Percentiles rank a stretch among this genome's conserved stretches.
phyloP scores from a whole-genome alignment of 2,888 invertebrate genomes.

The Podabrus alpinus region DNA sequence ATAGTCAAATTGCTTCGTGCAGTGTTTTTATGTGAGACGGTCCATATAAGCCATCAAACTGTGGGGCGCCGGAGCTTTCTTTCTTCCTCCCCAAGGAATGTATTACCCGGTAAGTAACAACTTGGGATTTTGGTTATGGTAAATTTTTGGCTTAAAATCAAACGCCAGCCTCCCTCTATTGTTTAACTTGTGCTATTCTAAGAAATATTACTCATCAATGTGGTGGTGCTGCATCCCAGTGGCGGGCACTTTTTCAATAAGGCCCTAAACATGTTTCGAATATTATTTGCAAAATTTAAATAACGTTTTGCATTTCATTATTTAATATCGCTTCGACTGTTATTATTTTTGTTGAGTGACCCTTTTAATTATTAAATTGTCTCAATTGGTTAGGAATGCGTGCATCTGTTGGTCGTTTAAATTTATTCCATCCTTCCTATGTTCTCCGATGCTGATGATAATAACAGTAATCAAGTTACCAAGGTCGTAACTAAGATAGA shows the following conservation, averaged over 20 bases:
- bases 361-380: conserved; percentile 11
- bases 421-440: not conserved
- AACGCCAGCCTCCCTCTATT: not conserved
- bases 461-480: conserved; percentile 2
- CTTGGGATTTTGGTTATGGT: not conserved
- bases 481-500: not conserved
- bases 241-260: not conserved
- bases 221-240: not conserved
- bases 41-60: conserved; percentile 85
- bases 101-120: conserved; percentile 87
- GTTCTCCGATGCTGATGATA: not conserved
- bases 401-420: conserved; percentile 10
- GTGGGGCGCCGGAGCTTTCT: conserved; percentile 96
- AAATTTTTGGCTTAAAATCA: conserved; percentile 2
- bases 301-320: not conserved
- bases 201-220: not conserved
- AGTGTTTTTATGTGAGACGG: conserved; percentile 61
- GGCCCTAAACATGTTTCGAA: not conserved
- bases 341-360: not conserved
- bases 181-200: not conserved
- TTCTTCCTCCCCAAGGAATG: conserved; percentile 96
- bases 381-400: conserved; percentile 7
- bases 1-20: conserved; percentile 38
- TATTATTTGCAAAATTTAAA: not conserved
- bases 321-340: not conserved